Evolutionary conservation across 2,888 invertebrate genomes (phyloP).

Genomic region (Caenorhabditis plicata): DNA sequence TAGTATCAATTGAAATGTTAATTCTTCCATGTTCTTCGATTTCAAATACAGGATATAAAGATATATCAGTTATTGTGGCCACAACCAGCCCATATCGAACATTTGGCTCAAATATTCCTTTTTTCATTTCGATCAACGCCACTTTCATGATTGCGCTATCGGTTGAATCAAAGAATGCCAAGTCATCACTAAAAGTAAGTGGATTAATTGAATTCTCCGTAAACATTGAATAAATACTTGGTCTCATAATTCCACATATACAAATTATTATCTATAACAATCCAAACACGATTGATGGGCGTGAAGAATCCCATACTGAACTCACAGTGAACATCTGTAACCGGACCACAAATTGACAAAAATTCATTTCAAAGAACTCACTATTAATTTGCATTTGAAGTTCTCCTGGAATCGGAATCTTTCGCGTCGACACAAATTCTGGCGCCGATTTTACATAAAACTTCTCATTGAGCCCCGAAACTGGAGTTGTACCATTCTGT

Average conservation of each 20-base stretch:
- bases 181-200: conserved; percentile 75
- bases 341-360: neutral
- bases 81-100: conserved; percentile 87
- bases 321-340: conserved; percentile 86
- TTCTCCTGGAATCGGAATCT: conserved; percentile 53
- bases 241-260: conserved; percentile 97
- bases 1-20: conserved; percentile 34
- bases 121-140: conserved; percentile 82
- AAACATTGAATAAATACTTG: conserved; percentile 69
- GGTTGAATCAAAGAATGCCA: conserved; percentile 93
- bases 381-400: conserved; percentile 56
- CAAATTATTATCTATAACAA: conserved; percentile 94
- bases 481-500: conserved; percentile 37
- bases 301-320: conserved; percentile 96
- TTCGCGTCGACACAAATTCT: conserved; percentile 37
- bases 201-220: neutral
- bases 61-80: conserved; percentile 91
- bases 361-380: conserved; percentile 18
- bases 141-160: conserved; percentile 91
- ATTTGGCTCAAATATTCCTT: conserved; percentile 71
- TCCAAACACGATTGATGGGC: conserved; percentile 92
- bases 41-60: conserved; percentile 77
- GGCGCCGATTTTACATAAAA: conserved; percentile 37
- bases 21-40: conserved; percentile 11
- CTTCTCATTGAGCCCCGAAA: conserved; percentile 49